A percentile compares a stretch with the other conserved stretches of the same genome.
These are phyloP conservation scores for Solenodon paradoxus DNA, from an alignment of 2,113 vertebrate genomes.

Conservation along the genomic window DNA sequence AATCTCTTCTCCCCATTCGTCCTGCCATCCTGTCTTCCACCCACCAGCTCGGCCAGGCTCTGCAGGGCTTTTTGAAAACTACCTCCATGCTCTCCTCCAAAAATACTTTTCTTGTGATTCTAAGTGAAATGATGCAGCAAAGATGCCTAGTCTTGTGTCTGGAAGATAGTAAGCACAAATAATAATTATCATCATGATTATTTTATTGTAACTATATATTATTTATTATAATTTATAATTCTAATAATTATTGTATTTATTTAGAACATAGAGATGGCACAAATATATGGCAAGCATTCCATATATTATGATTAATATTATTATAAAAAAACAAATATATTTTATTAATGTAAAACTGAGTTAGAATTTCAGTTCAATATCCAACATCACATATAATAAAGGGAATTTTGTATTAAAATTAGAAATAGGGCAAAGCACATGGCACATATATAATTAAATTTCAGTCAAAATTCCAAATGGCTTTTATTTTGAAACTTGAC, in stretches of 20 bases:
- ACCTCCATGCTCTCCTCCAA: background rate
- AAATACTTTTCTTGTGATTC: background rate
- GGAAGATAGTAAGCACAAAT: background rate
- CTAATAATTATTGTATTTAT: background rate
- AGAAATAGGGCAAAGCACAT: constrained; percentile 22
- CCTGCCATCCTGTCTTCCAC: background rate
- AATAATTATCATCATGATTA: background rate
- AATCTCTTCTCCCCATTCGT: background rate
- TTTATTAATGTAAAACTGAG: background rate
- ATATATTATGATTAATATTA: background rate
- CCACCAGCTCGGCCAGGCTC: background rate
- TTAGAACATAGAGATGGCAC: background rate
- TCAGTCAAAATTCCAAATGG: constrained; percentile 50
- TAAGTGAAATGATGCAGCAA: background rate
- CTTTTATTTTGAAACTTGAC: constrained; percentile 58
- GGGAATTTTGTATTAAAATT: constrained; percentile 30
- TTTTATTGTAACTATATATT: background rate
- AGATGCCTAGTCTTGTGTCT: background rate
- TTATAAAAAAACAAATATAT: background rate
- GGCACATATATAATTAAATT: constrained; percentile 9
- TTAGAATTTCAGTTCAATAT: background rate
- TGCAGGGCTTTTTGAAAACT: background rate
- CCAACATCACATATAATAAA: background rate
- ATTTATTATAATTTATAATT: too few species aligned
- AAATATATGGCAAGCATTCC: background rate